Evolutionary conservation across 2,888 invertebrate genomes (phyloP).

Genomic region (Eristalis arbustorum): DNA sequence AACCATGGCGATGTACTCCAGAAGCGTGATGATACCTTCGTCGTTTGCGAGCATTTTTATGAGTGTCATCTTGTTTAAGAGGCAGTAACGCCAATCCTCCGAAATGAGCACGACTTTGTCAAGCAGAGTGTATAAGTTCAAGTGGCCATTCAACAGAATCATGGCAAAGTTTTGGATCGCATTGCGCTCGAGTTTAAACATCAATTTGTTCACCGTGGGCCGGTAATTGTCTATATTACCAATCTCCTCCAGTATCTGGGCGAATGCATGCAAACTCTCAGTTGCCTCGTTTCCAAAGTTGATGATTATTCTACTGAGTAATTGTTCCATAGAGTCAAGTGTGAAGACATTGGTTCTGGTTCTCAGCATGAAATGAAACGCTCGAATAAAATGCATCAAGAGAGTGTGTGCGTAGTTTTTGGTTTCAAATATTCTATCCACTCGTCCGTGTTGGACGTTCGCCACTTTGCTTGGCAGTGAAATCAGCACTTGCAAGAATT

Average conservation of each 20-base stretch:
- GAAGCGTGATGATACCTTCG: slow-evolving; percentile 82
- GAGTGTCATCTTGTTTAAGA: slow-evolving; percentile 84
- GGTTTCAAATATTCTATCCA: slow-evolving; percentile 83
- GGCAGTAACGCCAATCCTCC: slow-evolving; percentile 85
- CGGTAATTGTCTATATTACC: slow-evolving; percentile 78
- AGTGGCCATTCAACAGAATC: slow-evolving; percentile 82
- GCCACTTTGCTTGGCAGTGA: slow-evolving; percentile 87
- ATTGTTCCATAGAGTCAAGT: slow-evolving; percentile 80
- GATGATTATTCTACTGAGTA: slow-evolving; percentile 84
- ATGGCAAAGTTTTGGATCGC: slow-evolving; percentile 83
- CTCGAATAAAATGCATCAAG: slow-evolving; percentile 83
- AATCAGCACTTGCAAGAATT: slow-evolving; percentile 83
- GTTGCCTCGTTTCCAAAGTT: slow-evolving; percentile 82
- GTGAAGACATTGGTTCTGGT: slow-evolving; percentile 47
- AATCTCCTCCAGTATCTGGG: slow-evolving; percentile 81
- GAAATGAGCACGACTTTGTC: slow-evolving; percentile 80
- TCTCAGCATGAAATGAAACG: slow-evolving; percentile 83
- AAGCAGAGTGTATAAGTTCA: slow-evolving; percentile 79
- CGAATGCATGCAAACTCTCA: slow-evolving; percentile 81
- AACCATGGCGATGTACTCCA: slow-evolving; percentile 83
- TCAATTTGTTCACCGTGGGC: slow-evolving; percentile 81
- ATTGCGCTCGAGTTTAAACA: slow-evolving; percentile 82
- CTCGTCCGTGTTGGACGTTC: slow-evolving; percentile 83
- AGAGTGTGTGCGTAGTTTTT: slow-evolving; percentile 83
- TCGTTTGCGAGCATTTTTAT: slow-evolving; percentile 81